These are phyloP conservation scores for Agrotis clavis DNA, from an alignment of 2,888 invertebrate species.

Conservation along the genomic window DNA sequence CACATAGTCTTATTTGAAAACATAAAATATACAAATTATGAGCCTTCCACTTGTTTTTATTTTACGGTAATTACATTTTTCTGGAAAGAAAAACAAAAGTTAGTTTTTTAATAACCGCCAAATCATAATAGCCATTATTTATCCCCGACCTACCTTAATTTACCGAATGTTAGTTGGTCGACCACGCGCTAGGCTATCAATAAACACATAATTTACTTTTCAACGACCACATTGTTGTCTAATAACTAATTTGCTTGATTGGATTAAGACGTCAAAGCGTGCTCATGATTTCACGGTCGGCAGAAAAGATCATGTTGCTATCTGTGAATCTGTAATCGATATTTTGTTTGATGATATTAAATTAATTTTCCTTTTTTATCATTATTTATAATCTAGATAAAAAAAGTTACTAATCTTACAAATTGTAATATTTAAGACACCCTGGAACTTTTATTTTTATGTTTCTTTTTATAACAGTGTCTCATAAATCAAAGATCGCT, in stretches of 20 bases:
- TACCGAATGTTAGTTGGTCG: slow-evolving; percentile 80
- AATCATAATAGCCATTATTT: slow-evolving; percentile 71
- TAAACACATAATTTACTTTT: slow-evolving; percentile 76
- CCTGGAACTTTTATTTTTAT: too few species aligned
- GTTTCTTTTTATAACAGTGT: too few species aligned
- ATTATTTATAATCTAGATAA: not conserved
- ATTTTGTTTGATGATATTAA: slow-evolving; percentile 61
- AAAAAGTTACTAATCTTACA: too few species aligned
- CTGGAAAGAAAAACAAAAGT: slow-evolving; percentile 44
- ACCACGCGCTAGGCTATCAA: slow-evolving; percentile 75
- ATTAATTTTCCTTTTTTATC: not conserved
- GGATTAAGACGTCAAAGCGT: slow-evolving; percentile 89
- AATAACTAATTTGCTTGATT: slow-evolving; percentile 87
- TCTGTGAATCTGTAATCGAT: slow-evolving; percentile 73
- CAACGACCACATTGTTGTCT: slow-evolving; percentile 79
- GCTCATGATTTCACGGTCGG: slow-evolving; percentile 81
- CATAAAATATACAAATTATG: slow-evolving; percentile 48
- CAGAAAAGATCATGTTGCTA: slow-evolving; percentile 85
- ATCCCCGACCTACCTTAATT: slow-evolving; percentile 84
- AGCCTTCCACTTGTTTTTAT: slow-evolving; percentile 48
- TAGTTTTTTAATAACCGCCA: slow-evolving; percentile 51
- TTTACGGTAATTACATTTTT: slow-evolving; percentile 59
- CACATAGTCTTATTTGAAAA: not conserved
- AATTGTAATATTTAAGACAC: too few species aligned
- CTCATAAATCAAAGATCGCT: too few species aligned